These are phyloP conservation scores for Tryphoninae sp. DNA, from an alignment of 2,888 invertebrate genomes.

Conservation along the genomic window DNA sequence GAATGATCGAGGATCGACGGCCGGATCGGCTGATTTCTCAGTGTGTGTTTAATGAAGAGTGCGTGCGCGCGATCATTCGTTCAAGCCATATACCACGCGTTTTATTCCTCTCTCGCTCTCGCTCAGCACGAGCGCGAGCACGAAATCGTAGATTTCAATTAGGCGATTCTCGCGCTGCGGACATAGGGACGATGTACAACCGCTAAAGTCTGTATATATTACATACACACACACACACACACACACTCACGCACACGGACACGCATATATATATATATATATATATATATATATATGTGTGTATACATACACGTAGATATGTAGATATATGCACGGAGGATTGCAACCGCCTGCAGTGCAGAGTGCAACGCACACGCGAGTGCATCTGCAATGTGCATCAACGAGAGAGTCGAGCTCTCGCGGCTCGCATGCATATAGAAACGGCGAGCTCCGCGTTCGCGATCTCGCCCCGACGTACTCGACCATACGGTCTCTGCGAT, in stretches of 20 bases:
- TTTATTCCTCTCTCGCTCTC: slow-evolving; percentile 51
- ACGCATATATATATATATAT: no score
- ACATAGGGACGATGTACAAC: slow-evolving; percentile 57
- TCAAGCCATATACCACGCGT: slow-evolving; percentile 50
- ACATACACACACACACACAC: neutral
- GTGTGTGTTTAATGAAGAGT: slow-evolving; percentile 53
- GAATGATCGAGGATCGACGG: slow-evolving; percentile 42
- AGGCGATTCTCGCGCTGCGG: slow-evolving; percentile 63
- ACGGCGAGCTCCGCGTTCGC: slow-evolving; percentile 34
- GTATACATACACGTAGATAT: no score
- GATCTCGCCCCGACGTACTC: slow-evolving; percentile 51
- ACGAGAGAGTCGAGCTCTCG: slow-evolving; percentile 45
- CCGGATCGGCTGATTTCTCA: slow-evolving; percentile 30
- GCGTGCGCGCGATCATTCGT: slow-evolving; percentile 50
- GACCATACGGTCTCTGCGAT: slow-evolving; percentile 59
- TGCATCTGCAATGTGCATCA: slow-evolving; percentile 70
- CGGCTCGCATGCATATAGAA: slow-evolving; percentile 40
- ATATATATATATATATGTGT: slow-evolving; percentile 13
- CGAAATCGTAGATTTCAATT: slow-evolving; percentile 80
- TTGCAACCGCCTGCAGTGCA: slow-evolving; percentile 60
- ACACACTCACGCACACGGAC: no score
- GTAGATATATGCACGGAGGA: slow-evolving; percentile 43
- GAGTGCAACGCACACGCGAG: slow-evolving; percentile 60
- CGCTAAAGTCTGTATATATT: slow-evolving; percentile 15
- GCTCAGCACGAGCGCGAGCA: slow-evolving; percentile 66